Evolutionary conservation across 2,113 vertebrate genomes (phyloP), one percentile per base, ranked within the genome.

Genomic region (Pterocles orientalis): DNA sequence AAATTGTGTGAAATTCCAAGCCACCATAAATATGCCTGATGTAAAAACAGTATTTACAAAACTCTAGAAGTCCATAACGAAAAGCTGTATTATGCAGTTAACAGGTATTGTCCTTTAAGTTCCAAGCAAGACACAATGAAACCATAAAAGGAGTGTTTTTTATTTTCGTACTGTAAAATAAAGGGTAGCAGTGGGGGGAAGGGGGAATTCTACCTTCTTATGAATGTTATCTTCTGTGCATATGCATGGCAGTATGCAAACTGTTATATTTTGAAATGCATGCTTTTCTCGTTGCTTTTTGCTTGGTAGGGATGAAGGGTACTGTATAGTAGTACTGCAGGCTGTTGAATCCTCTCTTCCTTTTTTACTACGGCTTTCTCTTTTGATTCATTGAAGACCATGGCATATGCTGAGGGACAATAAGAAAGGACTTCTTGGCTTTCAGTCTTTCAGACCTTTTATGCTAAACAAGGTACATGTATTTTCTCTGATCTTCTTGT

Each of bases 191-290:
- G 12, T 26, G 19, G 4, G 10, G 5, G 8, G 3, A n/a, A 10
- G 21, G 7, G 1, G 0, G 0, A 78, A n/a, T 54, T 26, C 14
- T 64, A 0, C 20, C 6, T 48, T 88, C 12, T 15, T 66, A 1
- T 45, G 24, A 11, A 57, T 69, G 34, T 45, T 83, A 18, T 66
- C 9, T 80, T 65, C 34, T 21, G 4, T 54, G 21, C 2, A 1
- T 80, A 23, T 39, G 12, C 24, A 26, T 1, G 14, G 16, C 16
- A 34, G 34, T 56, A 14, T 66, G 8, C 17, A 41, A 58, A 48
- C 16, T 43, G 13, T 25, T 76, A 26, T 6, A 26, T 69, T 72
- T 76, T 4, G 5, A 25, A 78, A 88, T 47, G 23, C 18, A 8
- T 33, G 12, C 14, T 66, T 84, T 62, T 28, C 31, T 39, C 3